Evolutionary conservation across 2,113 vertebrate species (phyloP).

Genomic region (Cyphomyrus plagiostoma): DNA sequence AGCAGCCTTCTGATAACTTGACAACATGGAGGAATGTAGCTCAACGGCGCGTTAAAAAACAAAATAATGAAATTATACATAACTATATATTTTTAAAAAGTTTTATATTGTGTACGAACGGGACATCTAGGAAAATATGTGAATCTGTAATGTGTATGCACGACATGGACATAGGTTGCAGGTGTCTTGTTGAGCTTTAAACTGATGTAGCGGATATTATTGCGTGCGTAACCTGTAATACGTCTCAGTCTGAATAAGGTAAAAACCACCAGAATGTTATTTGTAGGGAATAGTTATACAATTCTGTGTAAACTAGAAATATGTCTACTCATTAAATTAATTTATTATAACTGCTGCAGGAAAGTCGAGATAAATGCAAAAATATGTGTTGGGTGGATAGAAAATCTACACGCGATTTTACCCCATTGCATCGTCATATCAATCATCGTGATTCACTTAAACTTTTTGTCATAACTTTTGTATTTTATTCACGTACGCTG

Average conservation of each 20-base stretch:
- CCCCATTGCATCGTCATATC: background rate
- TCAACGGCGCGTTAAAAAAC: background rate
- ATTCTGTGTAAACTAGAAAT: background rate
- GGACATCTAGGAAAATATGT: background rate
- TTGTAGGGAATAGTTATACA: background rate
- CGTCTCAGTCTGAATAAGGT: background rate
- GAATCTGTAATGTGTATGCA: background rate
- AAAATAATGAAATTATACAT: background rate
- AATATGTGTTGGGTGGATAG: background rate
- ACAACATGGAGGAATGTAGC: background rate
- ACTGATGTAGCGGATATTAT: background rate
- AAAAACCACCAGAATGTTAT: background rate
- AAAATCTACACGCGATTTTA: background rate
- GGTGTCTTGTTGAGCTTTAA: background rate
- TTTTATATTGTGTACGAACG: background rate
- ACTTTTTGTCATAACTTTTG: background rate
- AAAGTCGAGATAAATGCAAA: background rate
- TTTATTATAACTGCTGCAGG: background rate
- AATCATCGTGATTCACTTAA: background rate
- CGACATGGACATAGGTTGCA: background rate
- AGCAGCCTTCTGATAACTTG: background rate
- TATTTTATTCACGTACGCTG: background rate
- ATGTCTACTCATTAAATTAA: background rate
- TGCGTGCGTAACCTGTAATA: background rate
- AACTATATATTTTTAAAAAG: background rate